Conservation (phyloP, 2,113 vertebrate genomes). For the Tupaia tana region DNA sequence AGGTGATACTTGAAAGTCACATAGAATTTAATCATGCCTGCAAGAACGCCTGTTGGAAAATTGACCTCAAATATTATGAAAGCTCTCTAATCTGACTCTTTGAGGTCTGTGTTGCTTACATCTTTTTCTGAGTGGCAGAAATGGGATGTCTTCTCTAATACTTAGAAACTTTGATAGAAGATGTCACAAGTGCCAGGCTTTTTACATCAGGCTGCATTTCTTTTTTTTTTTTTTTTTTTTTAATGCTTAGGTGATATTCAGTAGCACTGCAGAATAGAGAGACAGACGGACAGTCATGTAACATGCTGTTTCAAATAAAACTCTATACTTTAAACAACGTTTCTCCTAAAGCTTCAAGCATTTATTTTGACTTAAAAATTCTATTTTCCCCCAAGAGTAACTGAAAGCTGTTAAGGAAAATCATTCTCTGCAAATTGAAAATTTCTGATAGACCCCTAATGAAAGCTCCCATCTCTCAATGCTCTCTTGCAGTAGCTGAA, state of each 20-base stretch:
- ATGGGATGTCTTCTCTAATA: slow-evolving; percentile 15
- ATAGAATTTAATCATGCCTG: slow-evolving; percentile 44
- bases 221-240: too few species aligned
- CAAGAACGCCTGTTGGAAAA: slow-evolving; percentile 51
- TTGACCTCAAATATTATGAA: slow-evolving; percentile 34
- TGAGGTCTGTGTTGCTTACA: slow-evolving; percentile 17
- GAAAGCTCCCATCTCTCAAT: not conserved
- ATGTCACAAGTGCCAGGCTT: not conserved
- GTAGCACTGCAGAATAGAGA: not conserved
- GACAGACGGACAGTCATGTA: not conserved
- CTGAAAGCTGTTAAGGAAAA: slow-evolving; percentile 19
- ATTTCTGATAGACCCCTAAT: slow-evolving; percentile 18
- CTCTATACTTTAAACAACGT: not conserved
- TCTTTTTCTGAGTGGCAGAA: slow-evolving; percentile 46
- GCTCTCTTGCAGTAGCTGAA: slow-evolving; percentile 18
- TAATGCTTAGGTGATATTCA: not conserved
- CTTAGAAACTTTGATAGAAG: not conserved
- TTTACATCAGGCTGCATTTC: not conserved
- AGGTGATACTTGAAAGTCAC: slow-evolving; percentile 56
- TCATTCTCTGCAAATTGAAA: slow-evolving; percentile 54
- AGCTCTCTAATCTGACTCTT: slow-evolving; percentile 6
- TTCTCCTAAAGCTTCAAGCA: slow-evolving; percentile 10
- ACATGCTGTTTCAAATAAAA: not conserved
- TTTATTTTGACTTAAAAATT: slow-evolving; percentile 47
- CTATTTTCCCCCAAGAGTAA: slow-evolving; percentile 41